Evolutionary conservation across 2,888 invertebrate genomes (phyloP).

Genomic region (Cremastobaeus sp.): DNA sequence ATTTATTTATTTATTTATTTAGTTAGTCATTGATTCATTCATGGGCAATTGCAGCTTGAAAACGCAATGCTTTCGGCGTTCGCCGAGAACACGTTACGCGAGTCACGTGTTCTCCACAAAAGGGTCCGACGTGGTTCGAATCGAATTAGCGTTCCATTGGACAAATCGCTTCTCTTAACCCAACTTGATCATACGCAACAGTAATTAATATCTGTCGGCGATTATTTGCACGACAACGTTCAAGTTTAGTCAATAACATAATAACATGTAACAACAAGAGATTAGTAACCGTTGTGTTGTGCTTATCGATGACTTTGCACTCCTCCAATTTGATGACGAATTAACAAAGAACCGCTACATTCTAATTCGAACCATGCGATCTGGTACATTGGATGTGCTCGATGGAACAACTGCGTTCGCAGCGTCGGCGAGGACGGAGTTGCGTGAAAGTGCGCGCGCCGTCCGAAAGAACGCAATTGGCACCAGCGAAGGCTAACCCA

Average conservation of each 20-base stretch:
- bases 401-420: neutral
- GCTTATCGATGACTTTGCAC: slow-evolving; percentile 45
- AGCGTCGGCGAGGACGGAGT: too few species aligned
- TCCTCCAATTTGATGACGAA: slow-evolving; percentile 32
- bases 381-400: neutral
- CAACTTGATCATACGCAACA: slow-evolving; percentile 36
- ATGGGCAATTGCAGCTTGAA: too few species aligned
- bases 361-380: slow-evolving; percentile 56
- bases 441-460: too few species aligned
- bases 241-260: slow-evolving; percentile 44
- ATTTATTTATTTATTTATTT: slow-evolving; percentile 47
- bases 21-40: slow-evolving; percentile 25
- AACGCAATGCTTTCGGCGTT: too few species aligned
- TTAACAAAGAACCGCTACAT: slow-evolving; percentile 54
- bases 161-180: slow-evolving; percentile 42
- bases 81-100: slow-evolving; percentile 5
- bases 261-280: slow-evolving; percentile 49
- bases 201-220: slow-evolving; percentile 23
- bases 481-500: slow-evolving; percentile 1
- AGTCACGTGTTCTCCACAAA: slow-evolving; percentile 8
- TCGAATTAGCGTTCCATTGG: slow-evolving; percentile 58
- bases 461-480: too few species aligned
- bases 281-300: slow-evolving; percentile 49
- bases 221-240: slow-evolving; percentile 45
- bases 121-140: slow-evolving; percentile 46